Evolutionary conservation across 2,113 vertebrate genomes (phyloP), one percentile per base, ranked within the genome.

Genomic region (Brachyistius frenatus): DNA sequence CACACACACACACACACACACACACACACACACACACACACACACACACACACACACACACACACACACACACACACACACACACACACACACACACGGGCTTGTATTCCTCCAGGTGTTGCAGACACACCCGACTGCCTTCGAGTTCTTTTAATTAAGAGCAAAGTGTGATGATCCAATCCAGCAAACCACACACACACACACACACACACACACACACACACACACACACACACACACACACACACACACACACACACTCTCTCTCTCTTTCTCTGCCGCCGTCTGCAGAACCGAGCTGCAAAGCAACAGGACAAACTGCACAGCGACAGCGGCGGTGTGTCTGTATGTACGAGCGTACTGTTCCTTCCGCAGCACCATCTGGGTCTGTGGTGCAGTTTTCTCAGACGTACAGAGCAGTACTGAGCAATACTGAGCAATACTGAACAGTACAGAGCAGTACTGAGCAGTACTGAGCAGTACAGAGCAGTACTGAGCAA

Each of bases 91-190:
- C 2, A 64, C 58, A 49, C 6, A 6, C 52, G 1, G 4, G n/a
- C 58, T 57, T 49, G 44, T 57, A 84, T 80, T 84, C 67, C 73
- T 85, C 78, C 89, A 91, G 88, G 89, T 88, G 88, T 73, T 88
- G 49, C 64, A 85, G 88, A 86, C 71, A 86, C 86, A 89, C 78
- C 56, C 15, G 47, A 85, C 80, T 84, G 86, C 65, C 55, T 89
- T 47, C 11, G 41, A 84, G 76, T 77, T 76, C 52, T 58, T 80
- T 86, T 84, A 86, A 92, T 90, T 88, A 86, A 86, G 72, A 77
- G 78, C 35, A 86, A 83, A 87, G 73, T 71, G 65, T 76, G 84
- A 76, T 49, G 54, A 81, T 63, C 33, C 58, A 75, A 68, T 55
- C 37, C 60, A 71, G 70, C 56, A 68, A 37, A 52, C 14, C 78